Percentiles rank a stretch among this genome's conserved stretches.
Conservation (phyloP, 2,888 invertebrate species). For the Yponomeuta evonymella region DNA sequence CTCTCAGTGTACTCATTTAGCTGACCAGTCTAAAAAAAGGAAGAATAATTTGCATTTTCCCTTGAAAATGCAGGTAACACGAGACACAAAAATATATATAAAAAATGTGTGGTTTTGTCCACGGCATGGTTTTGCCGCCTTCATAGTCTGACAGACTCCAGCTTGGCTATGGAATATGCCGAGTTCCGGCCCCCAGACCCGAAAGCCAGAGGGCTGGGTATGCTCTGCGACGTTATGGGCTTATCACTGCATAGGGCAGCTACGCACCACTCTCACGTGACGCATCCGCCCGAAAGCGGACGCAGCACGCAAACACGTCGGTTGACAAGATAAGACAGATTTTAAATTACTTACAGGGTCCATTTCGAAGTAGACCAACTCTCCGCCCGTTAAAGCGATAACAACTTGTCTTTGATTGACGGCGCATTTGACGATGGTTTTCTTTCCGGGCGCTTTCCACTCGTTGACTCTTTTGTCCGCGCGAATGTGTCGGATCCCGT, state of each 20-base stretch:
- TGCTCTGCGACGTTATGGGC: slow-evolving; percentile 80
- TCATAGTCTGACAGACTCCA: slow-evolving; percentile 81
- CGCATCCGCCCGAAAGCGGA: slow-evolving; percentile 43
- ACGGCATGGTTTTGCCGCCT: slow-evolving; percentile 82
- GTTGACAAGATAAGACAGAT: slow-evolving; percentile 14
- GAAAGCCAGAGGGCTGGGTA: slow-evolving; percentile 59
- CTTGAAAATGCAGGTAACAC: too few relatives aligned
- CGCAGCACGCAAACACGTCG: slow-evolving; percentile 55
- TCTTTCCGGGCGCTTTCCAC: slow-evolving; percentile 99
- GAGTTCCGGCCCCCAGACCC: slow-evolving; percentile 70
- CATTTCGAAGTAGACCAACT: slow-evolving; percentile 99
- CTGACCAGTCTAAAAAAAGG: slow-evolving; percentile 89
- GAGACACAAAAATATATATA: slow-evolving; percentile 15
- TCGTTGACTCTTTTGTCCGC: slow-evolving; percentile 99
- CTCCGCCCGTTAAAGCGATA: slow-evolving; percentile 97
- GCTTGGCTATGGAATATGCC: slow-evolving; percentile 86
- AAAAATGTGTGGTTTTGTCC: slow-evolving; percentile 54
- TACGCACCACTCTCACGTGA: slow-evolving; percentile 61
- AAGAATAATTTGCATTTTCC: slow-evolving; percentile 20
- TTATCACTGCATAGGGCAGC: slow-evolving; percentile 69
- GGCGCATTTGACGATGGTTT: slow-evolving; percentile 97
- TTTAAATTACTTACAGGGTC: slow-evolving; percentile 86
- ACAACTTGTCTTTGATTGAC: slow-evolving; percentile 99
- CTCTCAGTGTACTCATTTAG: slow-evolving; percentile 98
- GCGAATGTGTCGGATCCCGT: slow-evolving; percentile 98